Conservation (phyloP, 2,113 vertebrate genomes). For the Falcunculus frontatus region DNA sequence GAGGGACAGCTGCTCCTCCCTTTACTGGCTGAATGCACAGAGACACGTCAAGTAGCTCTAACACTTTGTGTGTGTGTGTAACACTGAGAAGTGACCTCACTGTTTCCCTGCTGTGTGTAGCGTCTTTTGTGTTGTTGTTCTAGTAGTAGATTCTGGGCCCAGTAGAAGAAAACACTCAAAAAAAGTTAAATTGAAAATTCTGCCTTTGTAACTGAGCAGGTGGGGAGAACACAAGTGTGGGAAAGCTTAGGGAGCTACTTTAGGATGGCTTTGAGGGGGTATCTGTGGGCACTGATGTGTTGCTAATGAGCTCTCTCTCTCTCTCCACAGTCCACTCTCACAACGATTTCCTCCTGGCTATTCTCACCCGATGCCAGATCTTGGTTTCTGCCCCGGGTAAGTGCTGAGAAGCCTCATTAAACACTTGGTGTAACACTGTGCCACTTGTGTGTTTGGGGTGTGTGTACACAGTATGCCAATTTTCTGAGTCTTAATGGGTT, state of each 20-base stretch:
- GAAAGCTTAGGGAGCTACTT: not conserved
- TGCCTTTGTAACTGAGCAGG: fast-evolving
- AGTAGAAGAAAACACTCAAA: not conserved
- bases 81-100: not conserved
- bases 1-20: not conserved
- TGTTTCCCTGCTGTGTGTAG: not conserved
- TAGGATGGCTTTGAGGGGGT: not conserved
- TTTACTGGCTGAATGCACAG: not conserved
- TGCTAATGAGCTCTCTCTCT: not conserved
- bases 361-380: slow-evolving; percentile 96
- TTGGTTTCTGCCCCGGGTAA: slow-evolving; percentile 93
- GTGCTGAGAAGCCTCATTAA: not conserved
- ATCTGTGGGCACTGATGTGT: not conserved
- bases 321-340: slow-evolving; percentile 86
- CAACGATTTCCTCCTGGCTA: slow-evolving; percentile 96
- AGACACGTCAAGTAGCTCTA: not conserved
- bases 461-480: fast-evolving
- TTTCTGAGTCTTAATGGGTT: not conserved
- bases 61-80: not conserved
- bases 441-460: fast-evolving
- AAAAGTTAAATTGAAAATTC: not conserved
- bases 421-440: fast-evolving
- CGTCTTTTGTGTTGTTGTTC: not conserved
- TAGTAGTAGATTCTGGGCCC: not conserved
- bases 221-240: not conserved